Conservation (phyloP, 2,888 invertebrate genomes). For the Perithous albicinctus region DNA sequence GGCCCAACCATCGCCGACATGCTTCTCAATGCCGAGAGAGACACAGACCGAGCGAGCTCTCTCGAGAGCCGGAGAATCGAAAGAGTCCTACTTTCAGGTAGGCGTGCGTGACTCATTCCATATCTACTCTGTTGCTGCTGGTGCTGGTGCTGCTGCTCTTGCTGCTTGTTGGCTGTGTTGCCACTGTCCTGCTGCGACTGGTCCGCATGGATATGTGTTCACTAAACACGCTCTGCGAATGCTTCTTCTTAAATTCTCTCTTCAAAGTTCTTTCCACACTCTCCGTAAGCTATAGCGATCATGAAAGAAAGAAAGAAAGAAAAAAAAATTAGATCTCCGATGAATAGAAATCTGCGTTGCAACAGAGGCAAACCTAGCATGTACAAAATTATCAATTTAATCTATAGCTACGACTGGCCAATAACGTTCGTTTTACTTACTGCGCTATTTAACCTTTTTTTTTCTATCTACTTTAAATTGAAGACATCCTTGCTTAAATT, state of each 20-base stretch:
- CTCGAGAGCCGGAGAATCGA: slow-evolving; percentile 58
- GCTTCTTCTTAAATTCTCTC: background rate
- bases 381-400: background rate
- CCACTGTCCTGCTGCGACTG: background rate
- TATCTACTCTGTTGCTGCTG: slow-evolving; percentile 67
- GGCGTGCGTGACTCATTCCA: slow-evolving; percentile 77
- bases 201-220: background rate
- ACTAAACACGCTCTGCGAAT: background rate
- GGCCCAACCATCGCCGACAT: slow-evolving; percentile 6
- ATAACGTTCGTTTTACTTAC: background rate
- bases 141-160: slow-evolving; percentile 50
- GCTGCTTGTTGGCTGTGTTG: slow-evolving; percentile 42
- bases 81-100: slow-evolving; percentile 74
- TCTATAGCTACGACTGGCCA: background rate
- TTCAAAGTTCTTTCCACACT: background rate
- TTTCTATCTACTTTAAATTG: slow-evolving; percentile 6
- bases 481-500: slow-evolving; percentile 2
- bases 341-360: background rate
- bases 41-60: slow-evolving; percentile 28
- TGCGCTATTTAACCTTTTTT: slow-evolving; percentile 9
- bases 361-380: background rate
- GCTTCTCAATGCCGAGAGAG: slow-evolving; percentile 31
- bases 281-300: background rate
- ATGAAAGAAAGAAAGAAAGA: no score
- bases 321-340: slow-evolving; percentile 9